Evolutionary conservation across 2,888 invertebrate species (phyloP), one percentile per base, ranked within the genome.

Genomic region (Danaus chrysippus): DNA sequence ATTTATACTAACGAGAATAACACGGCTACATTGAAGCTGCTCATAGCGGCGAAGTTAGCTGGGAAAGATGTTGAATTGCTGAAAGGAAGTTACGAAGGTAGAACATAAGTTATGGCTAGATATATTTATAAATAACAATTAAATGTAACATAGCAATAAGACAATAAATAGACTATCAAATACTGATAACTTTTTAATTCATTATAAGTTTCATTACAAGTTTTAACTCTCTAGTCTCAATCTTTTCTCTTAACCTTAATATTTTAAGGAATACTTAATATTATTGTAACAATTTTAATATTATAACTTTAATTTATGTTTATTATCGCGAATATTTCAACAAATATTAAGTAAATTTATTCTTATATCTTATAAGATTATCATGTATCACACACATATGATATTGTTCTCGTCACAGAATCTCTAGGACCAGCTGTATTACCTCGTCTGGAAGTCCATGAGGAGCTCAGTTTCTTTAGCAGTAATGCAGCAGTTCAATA

Each of bases 1-100:
- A 92, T 95, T 68, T 93, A 92, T 70, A 94, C 95, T 10, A 96
- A 96, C 77, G 93, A 94, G 75, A 94, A 94, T 73, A 96, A 96
- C 84, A 95, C 95, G 42, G 93, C 94, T 17, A 93, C 94, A 19
- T 86, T 96, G 68, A 96, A 96, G 82, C 78, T 96, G 68, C 76
- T 96, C 41, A 91, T 96, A 73, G 93, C 94, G 64, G 93, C 94
- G 10, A 94, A 94, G 75, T 92, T 94, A 69, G 92, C 93, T 0
- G 92, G 93, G 68, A 92, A 92, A 75, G 83, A 92, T 68, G 85
- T 93, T 17, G 84, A 91, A 64, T 73, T 95, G 65, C 91, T 93
- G 70, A 86, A 91, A 73, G 88, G 94, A 73, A 85, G 92, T 69
- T 87, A 92, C 66, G 93, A 92, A 85, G 94, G 95, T 95, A 87